Conservation (phyloP, 2,888 invertebrate species). For the Argynnis bischoffii region DNA sequence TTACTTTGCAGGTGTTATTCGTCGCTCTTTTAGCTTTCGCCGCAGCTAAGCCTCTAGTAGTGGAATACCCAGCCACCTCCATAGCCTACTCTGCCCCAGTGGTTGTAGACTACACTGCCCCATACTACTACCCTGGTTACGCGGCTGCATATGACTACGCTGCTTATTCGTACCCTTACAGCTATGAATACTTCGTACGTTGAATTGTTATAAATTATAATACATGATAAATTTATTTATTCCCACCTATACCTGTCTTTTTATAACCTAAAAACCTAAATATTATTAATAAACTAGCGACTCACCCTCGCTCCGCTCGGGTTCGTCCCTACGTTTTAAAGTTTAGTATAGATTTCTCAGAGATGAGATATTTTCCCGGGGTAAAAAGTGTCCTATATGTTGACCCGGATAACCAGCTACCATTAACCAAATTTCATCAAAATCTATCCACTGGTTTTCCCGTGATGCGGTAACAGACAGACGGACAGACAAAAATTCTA, state of each 20-base stretch:
- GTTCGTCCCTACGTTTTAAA: too few species aligned
- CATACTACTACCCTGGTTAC: conserved; percentile 57
- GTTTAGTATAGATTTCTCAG: too few species aligned
- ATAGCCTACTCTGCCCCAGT: conserved; percentile 72
- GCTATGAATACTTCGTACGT: conserved; percentile 60
- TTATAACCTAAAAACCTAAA: too few species aligned
- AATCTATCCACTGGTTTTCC: too few species aligned
- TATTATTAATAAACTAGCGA: too few species aligned
- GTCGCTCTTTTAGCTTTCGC: conserved; percentile 79
- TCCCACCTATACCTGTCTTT: neutral
- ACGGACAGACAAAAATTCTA: too few species aligned
- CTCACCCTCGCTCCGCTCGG: too few species aligned
- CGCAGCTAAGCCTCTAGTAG: conserved; percentile 72
- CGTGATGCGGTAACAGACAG: too few species aligned
- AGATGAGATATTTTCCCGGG: too few species aligned
- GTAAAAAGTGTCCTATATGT: too few species aligned
- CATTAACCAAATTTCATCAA: too few species aligned
- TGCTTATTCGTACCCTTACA: conserved; percentile 64
- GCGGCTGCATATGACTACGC: conserved; percentile 58
- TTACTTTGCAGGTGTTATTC: conserved; percentile 63
- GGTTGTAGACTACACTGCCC: conserved; percentile 72
- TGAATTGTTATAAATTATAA: conserved; percentile 44
- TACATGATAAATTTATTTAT: conserved; percentile 25
- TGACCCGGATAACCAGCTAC: too few species aligned
- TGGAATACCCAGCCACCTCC: conserved; percentile 58